These are phyloP conservation scores for Heliconius hortense DNA, from an alignment of 2,888 invertebrate species.

Conservation along the genomic window DNA sequence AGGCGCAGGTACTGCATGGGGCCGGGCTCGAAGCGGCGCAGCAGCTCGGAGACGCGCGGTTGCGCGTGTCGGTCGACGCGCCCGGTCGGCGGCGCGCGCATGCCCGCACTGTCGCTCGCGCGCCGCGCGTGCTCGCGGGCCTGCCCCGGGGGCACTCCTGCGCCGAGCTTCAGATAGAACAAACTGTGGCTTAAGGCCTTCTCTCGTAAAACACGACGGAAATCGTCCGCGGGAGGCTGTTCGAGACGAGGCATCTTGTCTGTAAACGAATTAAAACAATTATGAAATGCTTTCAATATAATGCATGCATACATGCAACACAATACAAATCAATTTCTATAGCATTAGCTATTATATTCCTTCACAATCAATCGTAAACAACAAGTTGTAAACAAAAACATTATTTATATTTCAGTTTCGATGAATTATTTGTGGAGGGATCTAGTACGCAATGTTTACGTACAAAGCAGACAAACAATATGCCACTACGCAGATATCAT, in stretches of 20 bases:
- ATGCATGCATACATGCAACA: not conserved
- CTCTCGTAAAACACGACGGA: constrained; percentile 75
- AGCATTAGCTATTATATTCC: not conserved
- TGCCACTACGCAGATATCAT: constrained; percentile 25
- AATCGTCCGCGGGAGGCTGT: constrained; percentile 68
- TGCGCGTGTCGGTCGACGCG: constrained; percentile 67
- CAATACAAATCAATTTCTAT: not conserved
- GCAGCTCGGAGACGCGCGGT: constrained; percentile 72
- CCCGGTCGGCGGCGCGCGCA: constrained; percentile 68
- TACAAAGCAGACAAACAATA: constrained; percentile 25
- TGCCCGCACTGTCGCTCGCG: constrained; percentile 60
- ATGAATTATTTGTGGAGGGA: constrained; percentile 25
- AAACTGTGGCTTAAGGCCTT: constrained; percentile 77
- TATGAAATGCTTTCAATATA: not conserved
- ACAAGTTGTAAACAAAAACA: constrained; percentile 5
- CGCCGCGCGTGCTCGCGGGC: constrained; percentile 50
- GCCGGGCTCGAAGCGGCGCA: constrained; percentile 71
- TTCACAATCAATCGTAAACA: constrained; percentile 13
- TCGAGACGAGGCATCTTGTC: constrained; percentile 70
- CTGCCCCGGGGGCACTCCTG: constrained; percentile 58
- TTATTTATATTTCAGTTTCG: constrained; percentile 2
- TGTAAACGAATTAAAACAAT: constrained; percentile 13
- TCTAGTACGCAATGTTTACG: constrained; percentile 30
- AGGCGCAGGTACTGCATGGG: constrained; percentile 78
- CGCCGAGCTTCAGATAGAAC: constrained; percentile 75